phyloP scores from a whole-genome alignment of 1,140 invertebrate species.

The Eubasilissa regina region DNA sequence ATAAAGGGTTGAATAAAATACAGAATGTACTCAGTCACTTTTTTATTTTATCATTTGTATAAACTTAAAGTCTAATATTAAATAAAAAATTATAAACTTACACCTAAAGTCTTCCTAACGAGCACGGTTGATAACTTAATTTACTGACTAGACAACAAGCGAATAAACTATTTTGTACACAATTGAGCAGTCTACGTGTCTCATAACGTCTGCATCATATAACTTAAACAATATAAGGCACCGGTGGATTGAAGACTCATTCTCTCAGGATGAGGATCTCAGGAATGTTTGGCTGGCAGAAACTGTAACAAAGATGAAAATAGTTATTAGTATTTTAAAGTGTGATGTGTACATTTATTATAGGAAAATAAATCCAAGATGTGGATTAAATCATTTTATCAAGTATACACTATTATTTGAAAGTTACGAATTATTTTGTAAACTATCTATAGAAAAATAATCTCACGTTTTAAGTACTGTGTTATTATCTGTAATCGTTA shows the following conservation, averaged over 20 bases:
- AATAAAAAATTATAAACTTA: constrained; percentile 47
- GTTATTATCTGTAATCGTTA: constrained; percentile 62
- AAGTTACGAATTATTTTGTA: too few species aligned
- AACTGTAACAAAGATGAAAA: too few species aligned
- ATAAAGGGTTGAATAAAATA: constrained; percentile 5
- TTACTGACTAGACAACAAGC: constrained; percentile 61
- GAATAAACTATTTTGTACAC: constrained; percentile 60
- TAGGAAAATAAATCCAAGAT: too few species aligned
- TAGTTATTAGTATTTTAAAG: background rate
- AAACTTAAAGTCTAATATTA: constrained; percentile 40
- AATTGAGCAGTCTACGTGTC: constrained; percentile 51
- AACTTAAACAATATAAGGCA: constrained; percentile 41
- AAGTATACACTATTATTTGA: background rate
- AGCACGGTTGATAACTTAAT: constrained; percentile 54
- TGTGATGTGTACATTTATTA: too few species aligned
- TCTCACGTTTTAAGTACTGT: constrained; percentile 14
- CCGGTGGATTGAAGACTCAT: constrained; percentile 34
- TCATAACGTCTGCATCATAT: constrained; percentile 41
- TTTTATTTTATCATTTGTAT: constrained; percentile 29
- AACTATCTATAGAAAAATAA: background rate
- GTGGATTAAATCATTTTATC: background rate
- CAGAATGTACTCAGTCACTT: constrained; percentile 30
- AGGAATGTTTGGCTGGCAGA: background rate
- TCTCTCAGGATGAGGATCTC: background rate
- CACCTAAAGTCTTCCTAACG: constrained; percentile 47